Conservation (phyloP, 64 coral and sea anemone species). For the Anthopleura sola region DNA sequence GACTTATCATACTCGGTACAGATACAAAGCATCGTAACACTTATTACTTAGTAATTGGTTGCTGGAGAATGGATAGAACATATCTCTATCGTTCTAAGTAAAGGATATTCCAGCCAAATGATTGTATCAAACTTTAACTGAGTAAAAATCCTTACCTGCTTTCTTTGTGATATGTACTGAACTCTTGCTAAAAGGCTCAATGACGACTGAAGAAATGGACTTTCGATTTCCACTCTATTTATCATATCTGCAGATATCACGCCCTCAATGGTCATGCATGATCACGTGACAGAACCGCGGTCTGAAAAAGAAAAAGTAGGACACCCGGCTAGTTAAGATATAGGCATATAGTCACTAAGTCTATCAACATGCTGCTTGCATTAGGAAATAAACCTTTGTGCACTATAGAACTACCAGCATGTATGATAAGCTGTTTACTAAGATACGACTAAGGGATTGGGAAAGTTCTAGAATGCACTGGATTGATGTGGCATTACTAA, state of each 20-base stretch:
- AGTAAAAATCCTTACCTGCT: neutral
- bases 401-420: neutral
- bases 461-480: too few species aligned
- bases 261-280: neutral
- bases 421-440: too few species aligned
- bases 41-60: neutral
- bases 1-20: neutral
- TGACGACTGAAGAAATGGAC: neutral
- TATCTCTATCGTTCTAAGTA: neutral
- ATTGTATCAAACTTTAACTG: neutral
- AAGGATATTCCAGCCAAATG: neutral
- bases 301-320: slow-evolving; percentile 8
- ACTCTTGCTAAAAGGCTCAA: neutral
- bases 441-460: too few species aligned
- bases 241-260: neutral
- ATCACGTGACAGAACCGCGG: slow-evolving; percentile 58
- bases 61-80: neutral
- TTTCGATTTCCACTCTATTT: slow-evolving; percentile 10
- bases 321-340: neutral
- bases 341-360: neutral
- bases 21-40: neutral
- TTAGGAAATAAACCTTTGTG: neutral
- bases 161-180: neutral
- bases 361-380: neutral
- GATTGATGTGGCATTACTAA: too few species aligned